Percentiles rank a stretch among this genome's conserved stretches.
Conservation (phyloP, 2,888 invertebrate species). For the Mythimna pallens region DNA sequence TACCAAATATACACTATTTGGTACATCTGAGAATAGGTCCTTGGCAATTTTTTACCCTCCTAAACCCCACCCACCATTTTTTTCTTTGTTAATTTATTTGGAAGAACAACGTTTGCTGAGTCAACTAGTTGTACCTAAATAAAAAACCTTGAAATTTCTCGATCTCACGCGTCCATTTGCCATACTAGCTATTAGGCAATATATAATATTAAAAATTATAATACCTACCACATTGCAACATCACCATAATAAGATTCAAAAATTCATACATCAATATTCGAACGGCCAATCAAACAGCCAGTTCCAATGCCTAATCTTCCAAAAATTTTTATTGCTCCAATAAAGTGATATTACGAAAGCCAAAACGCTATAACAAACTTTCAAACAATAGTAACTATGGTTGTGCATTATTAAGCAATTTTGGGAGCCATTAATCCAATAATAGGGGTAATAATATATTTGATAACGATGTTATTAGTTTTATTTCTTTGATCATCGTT, state of each 20-base stretch:
- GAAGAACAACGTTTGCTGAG: no score
- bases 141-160: neutral
- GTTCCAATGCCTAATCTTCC: conserved; percentile 42
- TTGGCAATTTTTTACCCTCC: no score
- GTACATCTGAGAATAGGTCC: no score
- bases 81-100: no score
- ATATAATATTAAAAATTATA: neutral
- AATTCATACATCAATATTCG: conserved; percentile 43
- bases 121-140: no score
- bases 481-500: conserved; percentile 57
- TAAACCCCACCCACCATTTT: no score
- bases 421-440: conserved; percentile 83
- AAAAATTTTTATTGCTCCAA: conserved; percentile 65
- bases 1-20: no score
- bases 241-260: conserved; percentile 30
- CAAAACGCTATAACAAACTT: conserved; percentile 72
- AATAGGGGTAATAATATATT: conserved; percentile 69
- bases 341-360: conserved; percentile 71
- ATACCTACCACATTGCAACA: conserved; percentile 28
- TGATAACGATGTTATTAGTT: conserved; percentile 62
- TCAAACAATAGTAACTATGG: conserved; percentile 75
- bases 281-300: conserved; percentile 43
- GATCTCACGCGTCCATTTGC: neutral
- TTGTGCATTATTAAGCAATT: conserved; percentile 81
- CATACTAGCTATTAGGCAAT: neutral